Evolutionary conservation across 2,888 invertebrate genomes (phyloP).

Genomic region (Bellardia pandia): DNA sequence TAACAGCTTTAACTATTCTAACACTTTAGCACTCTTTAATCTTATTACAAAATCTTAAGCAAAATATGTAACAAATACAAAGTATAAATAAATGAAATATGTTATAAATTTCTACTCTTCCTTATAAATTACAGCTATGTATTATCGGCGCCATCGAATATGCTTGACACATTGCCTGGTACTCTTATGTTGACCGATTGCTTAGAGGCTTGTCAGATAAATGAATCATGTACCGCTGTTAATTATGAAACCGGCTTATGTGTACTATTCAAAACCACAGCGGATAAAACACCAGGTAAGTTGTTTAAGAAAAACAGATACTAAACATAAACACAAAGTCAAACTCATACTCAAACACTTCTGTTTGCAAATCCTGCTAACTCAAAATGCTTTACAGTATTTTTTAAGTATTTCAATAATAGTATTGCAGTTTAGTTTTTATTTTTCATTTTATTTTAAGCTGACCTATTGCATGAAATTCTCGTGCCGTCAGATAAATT

Average conservation of each 20-base stretch:
- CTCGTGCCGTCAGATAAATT: conserved; percentile 54
- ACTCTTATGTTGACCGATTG: conserved; percentile 97
- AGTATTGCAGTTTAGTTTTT: conserved; percentile 18
- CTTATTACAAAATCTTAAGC: too few species aligned
- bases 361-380: conserved; percentile 3
- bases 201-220: conserved; percentile 95
- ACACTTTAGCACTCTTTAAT: too few species aligned
- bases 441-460: background rate
- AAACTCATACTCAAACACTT: background rate
- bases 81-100: background rate
- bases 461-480: conserved; percentile 60
- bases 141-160: conserved; percentile 94
- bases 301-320: conserved; percentile 36
- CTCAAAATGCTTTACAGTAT: background rate
- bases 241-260: conserved; percentile 98
- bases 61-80: too few species aligned
- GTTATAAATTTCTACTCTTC: conserved; percentile 4
- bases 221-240: conserved; percentile 95
- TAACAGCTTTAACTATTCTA: too few species aligned
- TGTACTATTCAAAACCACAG: conserved; percentile 95
- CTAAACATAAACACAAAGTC: conserved; percentile 2
- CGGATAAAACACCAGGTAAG: conserved; percentile 94
- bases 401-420: background rate
- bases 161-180: conserved; percentile 95
- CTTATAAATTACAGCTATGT: conserved; percentile 87